Evolutionary conservation across 1,140 invertebrate species (phyloP).

Genomic region (Paracyclopina nana): DNA sequence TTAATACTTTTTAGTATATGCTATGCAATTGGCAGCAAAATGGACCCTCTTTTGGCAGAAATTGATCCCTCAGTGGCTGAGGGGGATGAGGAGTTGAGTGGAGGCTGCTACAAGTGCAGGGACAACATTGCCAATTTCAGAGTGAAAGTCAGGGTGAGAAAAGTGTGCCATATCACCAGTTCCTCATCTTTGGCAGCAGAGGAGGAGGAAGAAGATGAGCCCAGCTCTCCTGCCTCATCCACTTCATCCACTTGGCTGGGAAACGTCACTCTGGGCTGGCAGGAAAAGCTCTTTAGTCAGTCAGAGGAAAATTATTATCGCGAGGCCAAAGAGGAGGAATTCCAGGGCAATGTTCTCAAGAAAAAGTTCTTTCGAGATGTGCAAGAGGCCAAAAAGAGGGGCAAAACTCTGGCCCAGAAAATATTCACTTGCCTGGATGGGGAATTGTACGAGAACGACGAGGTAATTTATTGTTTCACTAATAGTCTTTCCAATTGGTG

Average conservation of each 20-base stretch:
- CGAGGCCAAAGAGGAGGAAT: neutral
- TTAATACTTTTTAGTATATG: too few species aligned
- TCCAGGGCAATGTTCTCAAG: neutral
- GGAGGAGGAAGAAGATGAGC: neutral
- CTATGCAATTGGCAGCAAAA: too few species aligned
- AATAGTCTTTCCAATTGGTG: too few species aligned
- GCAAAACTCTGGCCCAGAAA: too few species aligned
- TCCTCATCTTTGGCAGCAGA: neutral
- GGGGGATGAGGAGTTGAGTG: neutral
- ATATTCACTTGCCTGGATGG: too few species aligned
- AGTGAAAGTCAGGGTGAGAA: neutral
- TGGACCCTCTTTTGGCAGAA: too few species aligned
- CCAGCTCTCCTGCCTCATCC: neutral
- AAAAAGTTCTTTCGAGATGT: slow-evolving; percentile 1
- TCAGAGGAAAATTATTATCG: neutral
- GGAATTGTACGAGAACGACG: too few species aligned
- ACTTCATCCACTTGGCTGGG: neutral
- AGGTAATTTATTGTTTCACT: too few species aligned
- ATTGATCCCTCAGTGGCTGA: too few species aligned
- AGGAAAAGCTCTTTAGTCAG: neutral
- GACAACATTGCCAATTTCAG: neutral
- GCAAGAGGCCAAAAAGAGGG: too few species aligned
- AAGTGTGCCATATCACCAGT: neutral
- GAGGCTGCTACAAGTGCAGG: neutral
- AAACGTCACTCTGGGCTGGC: neutral